Evolutionary conservation across 2,797 vertebrate species (phyloP).

Genomic region (Champsocephalus esox): DNA sequence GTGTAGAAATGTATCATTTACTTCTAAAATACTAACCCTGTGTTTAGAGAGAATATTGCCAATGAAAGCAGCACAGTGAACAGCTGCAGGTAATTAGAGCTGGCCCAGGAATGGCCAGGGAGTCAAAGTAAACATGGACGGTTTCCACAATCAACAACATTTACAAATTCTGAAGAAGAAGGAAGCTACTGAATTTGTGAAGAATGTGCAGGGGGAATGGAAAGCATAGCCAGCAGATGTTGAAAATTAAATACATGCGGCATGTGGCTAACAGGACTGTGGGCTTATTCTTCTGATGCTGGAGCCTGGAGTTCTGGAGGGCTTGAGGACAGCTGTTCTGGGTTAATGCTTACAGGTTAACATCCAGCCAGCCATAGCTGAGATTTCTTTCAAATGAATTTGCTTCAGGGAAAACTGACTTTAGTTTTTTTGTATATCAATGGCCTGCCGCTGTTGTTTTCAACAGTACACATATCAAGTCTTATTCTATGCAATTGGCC

Average conservation of each 20-base stretch:
- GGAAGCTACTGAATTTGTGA: conserved; percentile 99
- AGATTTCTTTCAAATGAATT: conserved; percentile 52
- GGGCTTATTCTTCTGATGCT: conserved; percentile 81
- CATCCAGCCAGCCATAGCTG: conserved; percentile 64
- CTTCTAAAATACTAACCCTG: conserved; percentile 88
- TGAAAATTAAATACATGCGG: conserved; percentile 92
- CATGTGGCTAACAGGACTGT: conserved; percentile 80
- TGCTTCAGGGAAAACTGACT: conserved; percentile 58
- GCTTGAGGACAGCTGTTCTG: conserved; percentile 77
- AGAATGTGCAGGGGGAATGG: conserved; percentile 93
- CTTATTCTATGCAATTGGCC: conserved; percentile 46
- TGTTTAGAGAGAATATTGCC: conserved; percentile 90
- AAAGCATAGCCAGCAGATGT: conserved; percentile 93
- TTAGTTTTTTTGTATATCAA: conserved; percentile 50
- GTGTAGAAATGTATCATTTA: conserved; percentile 91
- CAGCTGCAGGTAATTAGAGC: conserved; percentile 97
- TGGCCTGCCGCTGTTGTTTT: conserved; percentile 57
- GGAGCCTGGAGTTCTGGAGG: conserved; percentile 69
- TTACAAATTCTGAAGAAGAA: conserved; percentile 97
- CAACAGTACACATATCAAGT: conserved; percentile 30
- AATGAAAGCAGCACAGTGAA: conserved; percentile 89
- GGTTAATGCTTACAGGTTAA: conserved; percentile 83
- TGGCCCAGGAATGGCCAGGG: conserved; percentile 89
- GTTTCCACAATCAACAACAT: conserved; percentile 98
- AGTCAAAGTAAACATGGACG: conserved; percentile 98